Percentiles rank a stretch among this genome's conserved stretches.
These are phyloP conservation scores for Calephelis perditalis DNA, from an alignment of 2,888 invertebrate genomes.

Conservation along the genomic window DNA sequence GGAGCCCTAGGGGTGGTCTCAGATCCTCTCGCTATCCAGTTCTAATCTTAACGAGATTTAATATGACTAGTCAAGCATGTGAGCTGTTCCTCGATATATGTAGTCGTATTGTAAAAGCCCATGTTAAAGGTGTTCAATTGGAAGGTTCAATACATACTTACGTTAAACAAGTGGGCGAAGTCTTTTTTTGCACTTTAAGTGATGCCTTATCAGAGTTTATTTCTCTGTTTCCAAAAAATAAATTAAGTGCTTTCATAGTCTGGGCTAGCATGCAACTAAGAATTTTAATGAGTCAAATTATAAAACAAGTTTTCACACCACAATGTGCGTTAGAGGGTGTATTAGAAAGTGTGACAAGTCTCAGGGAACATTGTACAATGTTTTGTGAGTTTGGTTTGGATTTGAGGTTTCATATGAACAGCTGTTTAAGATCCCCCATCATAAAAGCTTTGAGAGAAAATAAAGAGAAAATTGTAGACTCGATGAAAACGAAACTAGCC, in stretches of 20 bases:
- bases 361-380: slow-evolving; percentile 83
- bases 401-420: slow-evolving; percentile 93
- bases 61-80: slow-evolving; percentile 84
- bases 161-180: slow-evolving; percentile 87
- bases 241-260: slow-evolving; percentile 84
- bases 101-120: slow-evolving; percentile 88
- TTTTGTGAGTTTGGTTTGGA: slow-evolving; percentile 89
- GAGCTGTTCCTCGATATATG: slow-evolving; percentile 89
- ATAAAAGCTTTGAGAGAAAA: slow-evolving; percentile 87
- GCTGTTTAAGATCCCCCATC: slow-evolving; percentile 87
- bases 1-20: slow-evolving; percentile 93
- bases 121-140: slow-evolving; percentile 87
- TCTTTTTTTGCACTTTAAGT: slow-evolving; percentile 89
- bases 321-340: slow-evolving; percentile 91
- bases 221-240: slow-evolving; percentile 87
- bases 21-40: slow-evolving; percentile 91
- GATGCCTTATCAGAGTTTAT: slow-evolving; percentile 81
- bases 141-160: slow-evolving; percentile 90
- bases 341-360: slow-evolving; percentile 90
- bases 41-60: slow-evolving; percentile 87
- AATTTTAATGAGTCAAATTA: slow-evolving; percentile 87
- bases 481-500: slow-evolving; percentile 84
- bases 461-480: slow-evolving; percentile 89
- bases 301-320: slow-evolving; percentile 93
- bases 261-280: slow-evolving; percentile 94